Conservation (phyloP, 2,797 vertebrate genomes). For the Megalops cyprinoides region DNA sequence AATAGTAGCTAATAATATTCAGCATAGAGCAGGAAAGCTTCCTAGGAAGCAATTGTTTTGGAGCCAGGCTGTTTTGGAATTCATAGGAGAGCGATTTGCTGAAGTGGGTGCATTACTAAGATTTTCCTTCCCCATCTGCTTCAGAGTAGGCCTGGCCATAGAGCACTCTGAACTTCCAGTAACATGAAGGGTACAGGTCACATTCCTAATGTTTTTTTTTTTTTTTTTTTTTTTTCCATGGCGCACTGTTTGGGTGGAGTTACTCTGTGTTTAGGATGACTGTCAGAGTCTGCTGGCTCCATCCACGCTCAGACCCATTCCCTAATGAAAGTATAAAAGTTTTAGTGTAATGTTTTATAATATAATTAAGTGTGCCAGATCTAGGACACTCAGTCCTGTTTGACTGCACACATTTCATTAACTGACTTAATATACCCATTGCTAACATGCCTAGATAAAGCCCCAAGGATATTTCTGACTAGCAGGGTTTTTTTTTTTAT, state of each 20-base stretch:
- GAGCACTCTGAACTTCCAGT: slow-evolving; percentile 44
- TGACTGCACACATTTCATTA: neutral
- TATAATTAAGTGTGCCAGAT: neutral
- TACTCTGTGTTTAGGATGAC: slow-evolving; percentile 24
- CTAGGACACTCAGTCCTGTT: neutral
- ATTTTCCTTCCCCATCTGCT: slow-evolving; percentile 51
- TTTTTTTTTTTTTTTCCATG: neutral
- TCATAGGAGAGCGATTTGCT: slow-evolving; percentile 39
- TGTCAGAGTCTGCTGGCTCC: neutral
- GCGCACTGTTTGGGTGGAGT: slow-evolving; percentile 10
- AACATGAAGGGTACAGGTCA: slow-evolving; percentile 34
- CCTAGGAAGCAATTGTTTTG: slow-evolving; percentile 50
- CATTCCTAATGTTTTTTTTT: slow-evolving; percentile 27
- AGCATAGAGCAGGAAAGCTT: slow-evolving; percentile 49
- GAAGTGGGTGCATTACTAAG: slow-evolving; percentile 35
- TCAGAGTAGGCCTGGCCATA: slow-evolving; percentile 37
- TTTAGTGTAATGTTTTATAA: neutral
- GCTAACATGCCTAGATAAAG: neutral
- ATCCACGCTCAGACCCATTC: neutral
- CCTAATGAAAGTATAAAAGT: neutral
- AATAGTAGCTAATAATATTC: neutral
- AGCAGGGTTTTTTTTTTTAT: neutral
- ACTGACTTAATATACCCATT: neutral
- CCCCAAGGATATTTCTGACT: neutral
- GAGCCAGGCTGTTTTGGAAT: slow-evolving; percentile 38